These are phyloP conservation scores for Diarsia brunnea DNA, from an alignment of 2,888 invertebrate genomes.

Conservation along the genomic window DNA sequence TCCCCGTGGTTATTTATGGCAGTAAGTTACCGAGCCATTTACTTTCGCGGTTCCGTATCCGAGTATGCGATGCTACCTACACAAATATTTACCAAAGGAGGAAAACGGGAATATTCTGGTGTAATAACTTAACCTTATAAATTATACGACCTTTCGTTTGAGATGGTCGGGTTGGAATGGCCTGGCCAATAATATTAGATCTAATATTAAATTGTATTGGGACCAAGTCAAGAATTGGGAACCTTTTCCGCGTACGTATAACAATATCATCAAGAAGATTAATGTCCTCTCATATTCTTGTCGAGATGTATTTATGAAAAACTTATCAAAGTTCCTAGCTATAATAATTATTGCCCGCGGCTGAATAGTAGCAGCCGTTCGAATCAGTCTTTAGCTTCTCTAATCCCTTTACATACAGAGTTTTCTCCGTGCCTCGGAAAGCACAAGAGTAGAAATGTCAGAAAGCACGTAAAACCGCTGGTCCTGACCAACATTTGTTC, in stretches of 20 bases:
- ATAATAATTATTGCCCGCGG: neutral
- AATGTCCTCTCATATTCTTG: neutral
- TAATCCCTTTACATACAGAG: too few relatives aligned
- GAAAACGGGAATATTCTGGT: neutral
- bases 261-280: neutral
- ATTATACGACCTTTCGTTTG: slow-evolving; percentile 8
- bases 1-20: neutral
- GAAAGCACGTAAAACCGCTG: too few relatives aligned
- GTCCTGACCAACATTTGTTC: too few relatives aligned
- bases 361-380: too few relatives aligned
- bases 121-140: neutral
- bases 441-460: too few relatives aligned
- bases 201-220: slow-evolving; percentile 19
- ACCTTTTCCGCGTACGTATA: neutral
- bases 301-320: neutral
- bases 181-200: neutral
- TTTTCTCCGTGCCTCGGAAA: too few relatives aligned
- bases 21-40: neutral
- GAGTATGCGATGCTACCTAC: neutral
- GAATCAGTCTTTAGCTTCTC: too few relatives aligned
- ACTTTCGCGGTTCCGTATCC: neutral
- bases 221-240: neutral
- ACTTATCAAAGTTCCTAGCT: neutral
- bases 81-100: slow-evolving; percentile 3
- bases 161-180: neutral